Percentiles rank a stretch among this genome's conserved stretches.
phyloP scores from a whole-genome alignment of 2,797 vertebrate genomes.

The Chloroceryle amazona region DNA sequence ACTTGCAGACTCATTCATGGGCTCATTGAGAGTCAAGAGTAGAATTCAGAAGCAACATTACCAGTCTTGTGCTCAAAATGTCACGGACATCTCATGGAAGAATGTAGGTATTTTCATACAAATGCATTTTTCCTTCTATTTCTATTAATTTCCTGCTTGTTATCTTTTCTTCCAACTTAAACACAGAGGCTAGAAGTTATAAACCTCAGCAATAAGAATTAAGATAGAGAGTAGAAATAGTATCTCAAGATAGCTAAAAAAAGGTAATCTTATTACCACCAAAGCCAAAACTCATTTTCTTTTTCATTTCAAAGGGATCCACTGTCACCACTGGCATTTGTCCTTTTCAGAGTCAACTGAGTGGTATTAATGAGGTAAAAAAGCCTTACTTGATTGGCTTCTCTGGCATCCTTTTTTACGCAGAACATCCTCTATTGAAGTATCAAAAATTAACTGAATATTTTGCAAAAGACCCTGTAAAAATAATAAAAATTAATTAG shows the following conservation, averaged over 20 bases:
- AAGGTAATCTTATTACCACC: neutral
- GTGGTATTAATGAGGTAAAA: neutral
- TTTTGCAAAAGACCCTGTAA: constrained; percentile 95
- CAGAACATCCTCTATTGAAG: constrained; percentile 90
- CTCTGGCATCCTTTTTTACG: constrained; percentile 90
- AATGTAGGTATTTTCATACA: neutral
- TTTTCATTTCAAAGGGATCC: neutral
- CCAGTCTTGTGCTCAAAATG: neutral
- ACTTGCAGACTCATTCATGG: neutral
- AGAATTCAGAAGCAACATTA: neutral
- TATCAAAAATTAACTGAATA: constrained; percentile 90
- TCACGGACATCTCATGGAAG: neutral
- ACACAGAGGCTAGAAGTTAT: neutral
- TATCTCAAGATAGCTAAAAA: neutral
- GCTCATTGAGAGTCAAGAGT: neutral
- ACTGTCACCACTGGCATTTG: neutral
- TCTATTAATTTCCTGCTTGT: neutral
- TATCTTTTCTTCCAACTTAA: neutral
- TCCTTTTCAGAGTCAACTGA: neutral
- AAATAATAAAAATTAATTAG: neutral
- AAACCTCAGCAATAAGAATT: neutral
- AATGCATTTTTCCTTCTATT: neutral
- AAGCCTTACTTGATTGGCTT: constrained; percentile 87
- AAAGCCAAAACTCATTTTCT: neutral
- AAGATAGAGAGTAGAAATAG: neutral